Evolutionary conservation across 2,797 vertebrate species (phyloP).

Genomic region (Clarias fuscus): DNA sequence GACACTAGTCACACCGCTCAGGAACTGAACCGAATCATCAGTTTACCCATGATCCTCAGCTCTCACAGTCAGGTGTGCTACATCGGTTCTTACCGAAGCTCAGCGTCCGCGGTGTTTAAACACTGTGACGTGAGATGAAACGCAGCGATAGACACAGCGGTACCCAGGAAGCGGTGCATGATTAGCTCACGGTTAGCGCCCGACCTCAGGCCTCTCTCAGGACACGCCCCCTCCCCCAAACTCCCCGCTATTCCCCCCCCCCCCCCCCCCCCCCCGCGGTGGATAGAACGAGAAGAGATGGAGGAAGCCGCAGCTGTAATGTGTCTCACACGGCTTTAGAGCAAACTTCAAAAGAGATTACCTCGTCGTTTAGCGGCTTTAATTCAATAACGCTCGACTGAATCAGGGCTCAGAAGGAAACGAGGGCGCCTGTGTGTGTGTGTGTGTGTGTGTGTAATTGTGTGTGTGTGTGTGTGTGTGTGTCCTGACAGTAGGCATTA

Average conservation of each 20-base stretch:
- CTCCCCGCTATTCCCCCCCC: no score
- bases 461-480: neutral
- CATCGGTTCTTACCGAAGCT: no score
- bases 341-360: slow-evolving; percentile 68
- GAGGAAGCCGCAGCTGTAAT: slow-evolving; percentile 46
- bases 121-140: no score
- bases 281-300: slow-evolving; percentile 42
- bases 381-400: slow-evolving; percentile 69
- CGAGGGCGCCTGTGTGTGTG: neutral
- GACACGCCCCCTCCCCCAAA: neutral
- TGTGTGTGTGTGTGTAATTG: neutral
- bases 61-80: no score
- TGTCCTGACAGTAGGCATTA: neutral
- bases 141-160: no score
- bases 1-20: no score
- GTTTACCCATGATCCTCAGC: no score
- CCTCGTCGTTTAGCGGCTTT: slow-evolving; percentile 61
- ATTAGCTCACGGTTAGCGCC: no score
- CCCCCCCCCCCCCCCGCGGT: neutral
- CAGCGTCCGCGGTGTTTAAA: no score
- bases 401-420: slow-evolving; percentile 54
- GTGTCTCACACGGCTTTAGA: slow-evolving; percentile 62
- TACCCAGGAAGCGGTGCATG: no score
- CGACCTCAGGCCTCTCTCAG: neutral
- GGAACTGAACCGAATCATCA: no score